These are phyloP conservation scores for Abrostola triplasia DNA, from an alignment of 2,888 invertebrate genomes.

Conservation along the genomic window DNA sequence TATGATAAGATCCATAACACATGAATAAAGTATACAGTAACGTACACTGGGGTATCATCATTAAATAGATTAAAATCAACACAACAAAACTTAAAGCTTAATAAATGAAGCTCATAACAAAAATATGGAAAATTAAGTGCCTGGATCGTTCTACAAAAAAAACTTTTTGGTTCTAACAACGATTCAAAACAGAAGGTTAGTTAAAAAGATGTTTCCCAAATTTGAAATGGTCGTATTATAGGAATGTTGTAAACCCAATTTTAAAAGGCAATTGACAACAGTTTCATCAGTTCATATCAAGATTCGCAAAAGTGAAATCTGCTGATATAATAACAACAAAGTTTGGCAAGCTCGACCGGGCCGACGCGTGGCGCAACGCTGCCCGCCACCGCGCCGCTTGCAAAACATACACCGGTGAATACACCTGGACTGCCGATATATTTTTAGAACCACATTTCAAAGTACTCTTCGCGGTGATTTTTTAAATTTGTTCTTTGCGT, in stretches of 20 bases:
- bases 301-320: conserved; percentile 55
- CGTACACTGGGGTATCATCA: not conserved
- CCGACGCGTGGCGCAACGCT: conserved; percentile 61
- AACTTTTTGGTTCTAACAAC: not conserved
- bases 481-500: not conserved
- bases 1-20: not conserved
- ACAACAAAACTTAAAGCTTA: not conserved
- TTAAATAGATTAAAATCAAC: conserved; percentile 8
- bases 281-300: conserved; percentile 31
- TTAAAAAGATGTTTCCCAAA: conserved; percentile 2
- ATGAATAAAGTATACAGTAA: conserved; percentile 7
- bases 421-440: conserved; percentile 49
- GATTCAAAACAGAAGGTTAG: not conserved
- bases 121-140: not conserved
- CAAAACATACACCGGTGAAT: conserved; percentile 54
- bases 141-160: not conserved
- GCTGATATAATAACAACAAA: conserved; percentile 47
- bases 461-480: conserved; percentile 4
- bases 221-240: conserved; percentile 6
- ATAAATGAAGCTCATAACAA: not conserved
- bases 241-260: conserved; percentile 2
- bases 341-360: conserved; percentile 61
- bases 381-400: conserved; percentile 51
- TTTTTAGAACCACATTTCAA: conserved; percentile 35
- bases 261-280: conserved; percentile 23